Conservation (phyloP, 2,888 invertebrate species). For the Margaritifera margaritifera region DNA sequence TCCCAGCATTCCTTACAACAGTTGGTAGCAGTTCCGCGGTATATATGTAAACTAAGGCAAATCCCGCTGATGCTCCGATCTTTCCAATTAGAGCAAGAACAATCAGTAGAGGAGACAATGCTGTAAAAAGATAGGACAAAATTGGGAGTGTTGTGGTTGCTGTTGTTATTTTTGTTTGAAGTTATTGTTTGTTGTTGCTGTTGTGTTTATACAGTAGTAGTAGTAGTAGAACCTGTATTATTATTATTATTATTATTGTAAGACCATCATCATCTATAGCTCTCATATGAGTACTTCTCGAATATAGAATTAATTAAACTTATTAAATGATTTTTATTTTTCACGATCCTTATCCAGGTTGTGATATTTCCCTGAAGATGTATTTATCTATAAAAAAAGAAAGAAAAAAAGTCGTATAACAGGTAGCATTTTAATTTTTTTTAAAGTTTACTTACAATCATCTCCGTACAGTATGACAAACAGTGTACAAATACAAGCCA, state of each 20-base stretch:
- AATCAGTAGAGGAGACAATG: conserved; percentile 18
- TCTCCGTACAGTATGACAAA: conserved; percentile 23
- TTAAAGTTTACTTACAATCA: conserved; percentile 22
- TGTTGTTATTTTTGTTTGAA: no score
- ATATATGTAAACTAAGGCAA: conserved; percentile 51
- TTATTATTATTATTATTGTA: no score
- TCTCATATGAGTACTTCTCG: no score
- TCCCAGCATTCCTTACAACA: conserved; percentile 48
- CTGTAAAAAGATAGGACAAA: background rate
- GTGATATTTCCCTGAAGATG: no score
- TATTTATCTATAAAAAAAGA: no score
- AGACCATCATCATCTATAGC: no score
- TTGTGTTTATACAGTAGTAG: no score
- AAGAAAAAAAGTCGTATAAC: background rate
- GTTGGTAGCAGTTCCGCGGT: conserved; percentile 58
- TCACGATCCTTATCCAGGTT: no score
- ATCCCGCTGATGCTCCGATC: conserved; percentile 47
- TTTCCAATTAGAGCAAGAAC: conserved; percentile 44
- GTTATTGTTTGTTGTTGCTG: no score
- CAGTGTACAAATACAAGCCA: conserved; percentile 32
- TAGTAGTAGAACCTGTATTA: no score
- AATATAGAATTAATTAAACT: no score
- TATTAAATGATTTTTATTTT: no score
- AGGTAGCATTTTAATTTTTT: background rate
- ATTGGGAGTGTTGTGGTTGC: background rate